These are phyloP conservation scores for Diaphora mendica DNA, from an alignment of 2,888 invertebrate genomes.

Conservation along the genomic window DNA sequence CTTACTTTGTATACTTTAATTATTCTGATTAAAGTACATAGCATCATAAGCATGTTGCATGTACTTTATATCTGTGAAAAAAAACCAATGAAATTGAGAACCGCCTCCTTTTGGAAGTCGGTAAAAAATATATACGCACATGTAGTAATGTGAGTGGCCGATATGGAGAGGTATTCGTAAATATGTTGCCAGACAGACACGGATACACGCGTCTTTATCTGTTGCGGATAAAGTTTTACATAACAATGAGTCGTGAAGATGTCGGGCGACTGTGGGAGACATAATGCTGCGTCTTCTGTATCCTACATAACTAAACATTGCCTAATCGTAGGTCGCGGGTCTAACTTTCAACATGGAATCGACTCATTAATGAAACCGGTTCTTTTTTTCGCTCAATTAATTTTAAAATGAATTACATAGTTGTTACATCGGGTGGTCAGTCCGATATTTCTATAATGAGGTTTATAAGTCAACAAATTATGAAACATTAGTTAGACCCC, in stretches of 20 bases:
- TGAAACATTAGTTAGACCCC: slow-evolving; percentile 57
- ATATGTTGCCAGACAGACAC: neutral
- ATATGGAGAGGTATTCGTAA: neutral
- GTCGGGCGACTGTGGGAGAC: slow-evolving; percentile 29
- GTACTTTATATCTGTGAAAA: no score
- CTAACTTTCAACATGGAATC: slow-evolving; percentile 77
- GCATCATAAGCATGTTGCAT: no score
- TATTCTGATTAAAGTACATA: neutral
- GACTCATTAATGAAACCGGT: slow-evolving; percentile 75
- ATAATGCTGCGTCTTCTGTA: slow-evolving; percentile 52
- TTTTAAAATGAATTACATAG: slow-evolving; percentile 76
- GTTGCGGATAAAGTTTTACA: slow-evolving; percentile 38
- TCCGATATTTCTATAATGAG: slow-evolving; percentile 63
- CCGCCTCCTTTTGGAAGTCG: no score
- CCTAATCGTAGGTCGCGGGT: slow-evolving; percentile 77
- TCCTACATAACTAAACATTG: slow-evolving; percentile 75
- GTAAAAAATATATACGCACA: neutral
- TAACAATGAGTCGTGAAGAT: slow-evolving; percentile 33
- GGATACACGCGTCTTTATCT: neutral
- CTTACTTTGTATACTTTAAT: neutral
- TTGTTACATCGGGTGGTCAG: slow-evolving; percentile 73
- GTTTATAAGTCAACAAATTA: slow-evolving; percentile 70
- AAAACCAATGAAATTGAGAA: no score
- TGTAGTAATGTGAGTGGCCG: neutral
- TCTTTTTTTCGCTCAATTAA: slow-evolving; percentile 76